Evolutionary conservation across 2,797 vertebrate genomes (phyloP).

Genomic region (Cichlasoma orientale): DNA sequence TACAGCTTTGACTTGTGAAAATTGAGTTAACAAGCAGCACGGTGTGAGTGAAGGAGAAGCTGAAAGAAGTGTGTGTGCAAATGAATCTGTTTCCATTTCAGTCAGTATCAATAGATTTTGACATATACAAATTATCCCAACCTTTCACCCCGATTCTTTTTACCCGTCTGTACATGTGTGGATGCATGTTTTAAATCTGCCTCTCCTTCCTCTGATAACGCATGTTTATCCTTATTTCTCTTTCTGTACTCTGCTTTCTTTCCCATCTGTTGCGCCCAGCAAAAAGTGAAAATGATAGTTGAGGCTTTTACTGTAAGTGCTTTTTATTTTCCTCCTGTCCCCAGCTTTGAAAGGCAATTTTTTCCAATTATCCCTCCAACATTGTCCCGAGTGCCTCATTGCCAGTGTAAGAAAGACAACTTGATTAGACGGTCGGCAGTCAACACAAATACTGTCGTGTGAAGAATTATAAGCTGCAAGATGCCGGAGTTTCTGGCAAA

Average conservation of each 20-base stretch:
- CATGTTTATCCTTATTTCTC: background rate
- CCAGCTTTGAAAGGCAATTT: conserved; percentile 34
- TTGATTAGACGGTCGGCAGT: conserved; percentile 35
- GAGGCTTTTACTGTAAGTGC: conserved; percentile 47
- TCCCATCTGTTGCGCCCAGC: background rate
- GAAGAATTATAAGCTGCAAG: conserved; percentile 12
- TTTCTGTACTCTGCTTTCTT: background rate
- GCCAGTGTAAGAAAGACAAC: conserved; percentile 39
- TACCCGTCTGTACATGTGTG: background rate
- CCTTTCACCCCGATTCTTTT: background rate
- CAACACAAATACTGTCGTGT: conserved; percentile 25
- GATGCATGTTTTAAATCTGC: background rate
- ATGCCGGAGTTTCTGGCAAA: conserved; percentile 25
- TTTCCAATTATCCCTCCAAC: conserved; percentile 45
- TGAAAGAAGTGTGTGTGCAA: background rate
- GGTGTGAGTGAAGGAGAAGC: background rate
- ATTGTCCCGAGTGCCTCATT: conserved; percentile 28
- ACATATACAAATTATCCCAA: background rate
- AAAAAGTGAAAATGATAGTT: conserved; percentile 17
- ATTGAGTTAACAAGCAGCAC: conserved; percentile 8
- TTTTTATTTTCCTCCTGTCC: conserved; percentile 38
- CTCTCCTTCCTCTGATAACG: background rate
- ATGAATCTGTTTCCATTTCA: background rate
- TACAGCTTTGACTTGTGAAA: conserved; percentile 24
- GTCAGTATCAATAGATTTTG: background rate